phyloP scores from a whole-genome alignment of 2,797 vertebrate genomes.

The Pseudomugil gertrudae region DNA sequence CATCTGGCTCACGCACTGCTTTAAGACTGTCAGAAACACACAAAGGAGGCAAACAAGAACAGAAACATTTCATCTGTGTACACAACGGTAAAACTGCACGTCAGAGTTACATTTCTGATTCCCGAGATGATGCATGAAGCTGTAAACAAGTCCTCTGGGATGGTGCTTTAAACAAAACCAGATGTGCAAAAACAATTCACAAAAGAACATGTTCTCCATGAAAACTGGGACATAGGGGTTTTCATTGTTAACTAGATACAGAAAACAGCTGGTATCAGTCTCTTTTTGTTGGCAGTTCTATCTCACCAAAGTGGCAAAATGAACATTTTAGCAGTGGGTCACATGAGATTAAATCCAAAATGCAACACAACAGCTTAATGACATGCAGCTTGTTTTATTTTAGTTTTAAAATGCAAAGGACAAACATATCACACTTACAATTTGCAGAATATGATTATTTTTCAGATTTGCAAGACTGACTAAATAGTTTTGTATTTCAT shows the following conservation, averaged over 20 bases:
- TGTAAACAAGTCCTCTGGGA: conserved; percentile 74
- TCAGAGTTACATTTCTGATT: conserved; percentile 55
- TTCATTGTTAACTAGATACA: conserved; percentile 58
- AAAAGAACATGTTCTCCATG: conserved; percentile 70
- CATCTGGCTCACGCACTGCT: conserved; percentile 28
- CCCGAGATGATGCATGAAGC: conserved; percentile 62
- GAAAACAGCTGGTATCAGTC: conserved; percentile 65
- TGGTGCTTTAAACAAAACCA: conserved; percentile 55
- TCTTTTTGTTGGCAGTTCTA: conserved; percentile 28
- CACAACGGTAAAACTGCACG: conserved; percentile 45
- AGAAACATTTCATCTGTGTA: conserved; percentile 53
- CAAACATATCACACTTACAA: conserved; percentile 10
- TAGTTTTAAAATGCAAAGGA: conserved; percentile 14
- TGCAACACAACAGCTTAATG: not conserved
- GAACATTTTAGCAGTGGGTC: conserved; percentile 28
- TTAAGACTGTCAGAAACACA: conserved; percentile 46
- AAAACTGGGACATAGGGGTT: conserved; percentile 55
- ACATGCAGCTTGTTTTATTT: conserved; percentile 20
- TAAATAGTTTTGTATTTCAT: not conserved
- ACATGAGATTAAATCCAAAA: conserved; percentile 17
- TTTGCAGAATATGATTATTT: not conserved
- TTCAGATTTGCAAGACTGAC: not conserved
- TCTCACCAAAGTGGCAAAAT: conserved; percentile 32
- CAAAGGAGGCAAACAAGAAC: conserved; percentile 49
- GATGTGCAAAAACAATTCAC: conserved; percentile 73